Conservation (phyloP, 1,140 invertebrate species). For the Zophobas morio region DNA sequence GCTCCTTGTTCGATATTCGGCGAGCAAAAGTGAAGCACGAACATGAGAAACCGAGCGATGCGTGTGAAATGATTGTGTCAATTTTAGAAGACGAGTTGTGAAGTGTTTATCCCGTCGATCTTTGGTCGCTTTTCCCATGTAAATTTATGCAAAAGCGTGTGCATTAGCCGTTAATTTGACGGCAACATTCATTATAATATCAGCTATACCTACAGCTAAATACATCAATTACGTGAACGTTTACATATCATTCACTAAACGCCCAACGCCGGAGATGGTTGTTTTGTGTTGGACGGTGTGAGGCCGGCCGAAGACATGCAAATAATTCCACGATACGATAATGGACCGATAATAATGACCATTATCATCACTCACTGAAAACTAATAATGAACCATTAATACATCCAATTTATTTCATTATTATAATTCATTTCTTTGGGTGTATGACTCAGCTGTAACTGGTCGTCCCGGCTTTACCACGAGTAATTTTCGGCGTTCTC, state of each 20-base stretch:
- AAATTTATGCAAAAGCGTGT: slow-evolving; percentile 53
- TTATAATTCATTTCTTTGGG: slow-evolving; percentile 65
- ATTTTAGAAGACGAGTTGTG: background rate
- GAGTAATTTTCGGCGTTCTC: slow-evolving; percentile 20
- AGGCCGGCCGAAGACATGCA: slow-evolving; percentile 54
- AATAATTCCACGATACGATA: slow-evolving; percentile 54
- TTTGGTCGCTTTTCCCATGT: slow-evolving; percentile 49
- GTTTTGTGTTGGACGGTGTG: slow-evolving; percentile 11
- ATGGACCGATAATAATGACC: slow-evolving; percentile 62
- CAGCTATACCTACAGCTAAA: slow-evolving; percentile 52
- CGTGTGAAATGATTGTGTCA: slow-evolving; percentile 16
- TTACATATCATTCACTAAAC: slow-evolving; percentile 42
- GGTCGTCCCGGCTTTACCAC: slow-evolving; percentile 41
- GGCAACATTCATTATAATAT: slow-evolving; percentile 53
- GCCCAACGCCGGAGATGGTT: slow-evolving; percentile 2
- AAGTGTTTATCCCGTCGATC: slow-evolving; percentile 15
- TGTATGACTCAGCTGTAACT: slow-evolving; percentile 62
- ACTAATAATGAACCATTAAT: slow-evolving; percentile 66
- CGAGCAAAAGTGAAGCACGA: background rate
- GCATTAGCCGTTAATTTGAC: slow-evolving; percentile 56
- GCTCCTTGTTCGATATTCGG: too few relatives aligned
- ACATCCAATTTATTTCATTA: slow-evolving; percentile 66
- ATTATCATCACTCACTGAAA: slow-evolving; percentile 65
- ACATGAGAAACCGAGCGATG: background rate
- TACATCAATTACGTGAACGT: slow-evolving; percentile 52